These are phyloP conservation scores for Spondyliosoma cantharus DNA, from an alignment of 2,797 vertebrate species.

Conservation along the genomic window DNA sequence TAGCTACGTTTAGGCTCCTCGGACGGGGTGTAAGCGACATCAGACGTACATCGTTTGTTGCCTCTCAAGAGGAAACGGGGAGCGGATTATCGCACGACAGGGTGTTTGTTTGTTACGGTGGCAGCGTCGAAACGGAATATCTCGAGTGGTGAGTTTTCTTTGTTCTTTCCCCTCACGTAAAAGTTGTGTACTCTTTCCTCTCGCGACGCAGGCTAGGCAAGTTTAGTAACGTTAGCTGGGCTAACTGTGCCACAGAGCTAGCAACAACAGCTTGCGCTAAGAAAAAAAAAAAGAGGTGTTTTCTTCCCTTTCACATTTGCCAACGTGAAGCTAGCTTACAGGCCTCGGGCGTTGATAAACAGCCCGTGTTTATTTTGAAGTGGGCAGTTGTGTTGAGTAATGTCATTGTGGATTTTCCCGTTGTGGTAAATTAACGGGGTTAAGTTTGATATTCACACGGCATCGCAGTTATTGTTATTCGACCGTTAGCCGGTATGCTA, in stretches of 20 bases:
- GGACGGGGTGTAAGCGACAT: conserved; percentile 65
- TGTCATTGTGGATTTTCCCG: rapidly evolving
- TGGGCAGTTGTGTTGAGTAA: rapidly evolving
- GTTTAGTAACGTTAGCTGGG: conserved; percentile 59
- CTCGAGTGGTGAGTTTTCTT: conserved; percentile 70
- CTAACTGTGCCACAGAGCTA: conserved; percentile 60
- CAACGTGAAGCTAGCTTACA: conserved; percentile 49
- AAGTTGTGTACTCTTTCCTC: conserved; percentile 58
- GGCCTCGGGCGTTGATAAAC: conserved; percentile 30
- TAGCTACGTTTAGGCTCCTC: conserved; percentile 61
- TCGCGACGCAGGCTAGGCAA: conserved; percentile 67
- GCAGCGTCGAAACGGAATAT: conserved; percentile 52
- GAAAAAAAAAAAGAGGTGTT: conserved; percentile 67
- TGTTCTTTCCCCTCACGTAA: neutral
- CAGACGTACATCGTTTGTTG: conserved; percentile 54
- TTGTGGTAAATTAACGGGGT: neutral
- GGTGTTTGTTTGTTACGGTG: conserved; percentile 46
- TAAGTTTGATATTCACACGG: conserved; percentile 54
- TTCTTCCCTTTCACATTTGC: conserved; percentile 66
- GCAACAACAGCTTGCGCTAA: conserved; percentile 72
- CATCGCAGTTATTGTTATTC: conserved; percentile 72
- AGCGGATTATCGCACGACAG: conserved; percentile 48
- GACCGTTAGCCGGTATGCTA: conserved; percentile 77
- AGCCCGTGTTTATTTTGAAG: rapidly evolving
- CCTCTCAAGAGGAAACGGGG: conserved; percentile 64